Conservation (phyloP, 2,888 invertebrate genomes). For the Ochropacha duplaris region DNA sequence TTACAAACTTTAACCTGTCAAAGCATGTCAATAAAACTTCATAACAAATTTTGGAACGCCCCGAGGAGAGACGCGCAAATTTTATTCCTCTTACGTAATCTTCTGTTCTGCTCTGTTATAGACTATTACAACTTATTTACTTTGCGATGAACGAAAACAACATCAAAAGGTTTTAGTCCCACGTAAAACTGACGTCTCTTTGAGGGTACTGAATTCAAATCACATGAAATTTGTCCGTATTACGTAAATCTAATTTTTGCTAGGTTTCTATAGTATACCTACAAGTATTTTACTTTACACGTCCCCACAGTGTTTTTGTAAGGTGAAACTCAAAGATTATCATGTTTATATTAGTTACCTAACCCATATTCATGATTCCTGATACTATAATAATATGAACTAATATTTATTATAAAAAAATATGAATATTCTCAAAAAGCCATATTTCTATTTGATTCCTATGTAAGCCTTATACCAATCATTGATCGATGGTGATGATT, state of each 20-base stretch:
- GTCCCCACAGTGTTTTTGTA: not conserved
- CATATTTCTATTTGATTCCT: too few relatives aligned
- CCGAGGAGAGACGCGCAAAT: slow-evolving; percentile 24
- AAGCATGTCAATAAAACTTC: slow-evolving; percentile 23
- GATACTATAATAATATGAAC: too few relatives aligned
- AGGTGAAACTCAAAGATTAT: not conserved
- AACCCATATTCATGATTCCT: too few relatives aligned
- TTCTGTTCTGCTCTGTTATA: slow-evolving; percentile 10
- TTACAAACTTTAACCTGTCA: slow-evolving; percentile 22
- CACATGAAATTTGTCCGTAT: slow-evolving; percentile 9
- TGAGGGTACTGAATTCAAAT: slow-evolving; percentile 13
- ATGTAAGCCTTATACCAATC: too few relatives aligned
- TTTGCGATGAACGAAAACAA: slow-evolving; percentile 16
- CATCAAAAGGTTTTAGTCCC: slow-evolving; percentile 15
- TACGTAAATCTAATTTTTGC: not conserved
- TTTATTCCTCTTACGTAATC: slow-evolving; percentile 35
- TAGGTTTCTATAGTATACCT: slow-evolving; percentile 1
- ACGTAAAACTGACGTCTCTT: slow-evolving; percentile 28
- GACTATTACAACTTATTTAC: slow-evolving; percentile 9
- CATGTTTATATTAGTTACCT: too few relatives aligned
- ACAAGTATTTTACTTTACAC: too few relatives aligned
- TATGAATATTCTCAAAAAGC: too few relatives aligned
- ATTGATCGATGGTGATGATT: too few relatives aligned
- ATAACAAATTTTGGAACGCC: slow-evolving; percentile 20
- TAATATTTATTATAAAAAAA: too few relatives aligned